Evolutionary conservation across 2,113 vertebrate species (phyloP).

Genomic region (Neogale vison): DNA sequence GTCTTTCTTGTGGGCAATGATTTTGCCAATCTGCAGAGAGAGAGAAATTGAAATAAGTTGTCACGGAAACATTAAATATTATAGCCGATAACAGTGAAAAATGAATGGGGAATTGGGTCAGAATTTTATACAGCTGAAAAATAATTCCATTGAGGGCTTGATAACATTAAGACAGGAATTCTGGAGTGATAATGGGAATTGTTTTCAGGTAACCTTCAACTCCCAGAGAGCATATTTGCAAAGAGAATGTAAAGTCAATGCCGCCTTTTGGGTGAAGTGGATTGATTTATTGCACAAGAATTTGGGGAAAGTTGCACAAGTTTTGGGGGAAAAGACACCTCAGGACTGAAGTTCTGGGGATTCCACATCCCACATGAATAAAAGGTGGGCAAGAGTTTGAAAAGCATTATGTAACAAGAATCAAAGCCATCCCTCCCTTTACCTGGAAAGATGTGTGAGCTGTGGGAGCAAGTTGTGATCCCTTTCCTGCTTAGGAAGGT

Average conservation of each 20-base stretch:
- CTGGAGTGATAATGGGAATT: conserved; percentile 6
- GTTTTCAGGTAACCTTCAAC: conserved; percentile 6
- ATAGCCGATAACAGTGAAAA: background rate
- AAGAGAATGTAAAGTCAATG: background rate
- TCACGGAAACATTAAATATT: background rate
- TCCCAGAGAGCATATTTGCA: background rate
- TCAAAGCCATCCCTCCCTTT: background rate
- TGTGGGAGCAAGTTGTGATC: background rate
- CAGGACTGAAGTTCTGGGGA: background rate
- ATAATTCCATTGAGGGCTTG: background rate
- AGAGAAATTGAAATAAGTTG: background rate
- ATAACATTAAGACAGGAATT: background rate
- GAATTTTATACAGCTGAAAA: conserved; percentile 2
- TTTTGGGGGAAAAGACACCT: background rate
- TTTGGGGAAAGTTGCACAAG: no score
- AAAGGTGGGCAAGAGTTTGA: background rate
- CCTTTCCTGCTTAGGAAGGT: background rate
- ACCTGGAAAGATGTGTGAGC: background rate
- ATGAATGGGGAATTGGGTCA: background rate
- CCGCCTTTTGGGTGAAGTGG: background rate
- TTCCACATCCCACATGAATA: background rate
- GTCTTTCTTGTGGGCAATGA: background rate
- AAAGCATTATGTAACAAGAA: background rate
- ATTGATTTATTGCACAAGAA: background rate
- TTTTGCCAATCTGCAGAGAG: background rate